Evolutionary conservation across 2,113 vertebrate genomes (phyloP).

Genomic region (Xenus cinereus): DNA sequence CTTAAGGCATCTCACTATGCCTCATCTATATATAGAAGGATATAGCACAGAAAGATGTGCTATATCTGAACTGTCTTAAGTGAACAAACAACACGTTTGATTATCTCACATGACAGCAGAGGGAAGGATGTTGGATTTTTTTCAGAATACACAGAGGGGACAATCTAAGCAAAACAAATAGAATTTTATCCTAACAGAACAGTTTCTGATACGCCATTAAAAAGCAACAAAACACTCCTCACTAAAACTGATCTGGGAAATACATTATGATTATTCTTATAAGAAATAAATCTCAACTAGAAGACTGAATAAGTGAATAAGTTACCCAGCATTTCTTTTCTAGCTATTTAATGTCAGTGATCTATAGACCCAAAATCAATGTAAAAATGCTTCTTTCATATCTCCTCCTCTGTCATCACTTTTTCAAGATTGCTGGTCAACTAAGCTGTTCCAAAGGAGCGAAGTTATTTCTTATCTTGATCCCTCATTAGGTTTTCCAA

Average conservation of each 20-base stretch:
- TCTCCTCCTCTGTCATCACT: background rate
- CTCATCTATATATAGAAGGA: background rate
- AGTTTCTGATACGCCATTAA: background rate
- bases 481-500: background rate
- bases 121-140: background rate
- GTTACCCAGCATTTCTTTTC: background rate
- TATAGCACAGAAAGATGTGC: background rate
- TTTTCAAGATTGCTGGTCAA: background rate
- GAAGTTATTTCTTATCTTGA: background rate
- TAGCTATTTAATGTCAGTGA: background rate
- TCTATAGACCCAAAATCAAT: background rate
- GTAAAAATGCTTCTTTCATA: background rate
- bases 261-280: background rate
- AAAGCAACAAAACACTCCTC: background rate
- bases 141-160: background rate
- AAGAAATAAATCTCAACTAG: background rate
- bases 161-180: background rate
- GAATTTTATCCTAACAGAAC: background rate
- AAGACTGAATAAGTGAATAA: background rate
- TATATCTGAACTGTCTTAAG: background rate
- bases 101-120: background rate
- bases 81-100: background rate
- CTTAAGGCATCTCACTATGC: background rate
- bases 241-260: background rate
- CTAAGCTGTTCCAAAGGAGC: background rate